Evolutionary conservation across 2,888 invertebrate species (phyloP).

Genomic region (Mayetiola destructor): DNA sequence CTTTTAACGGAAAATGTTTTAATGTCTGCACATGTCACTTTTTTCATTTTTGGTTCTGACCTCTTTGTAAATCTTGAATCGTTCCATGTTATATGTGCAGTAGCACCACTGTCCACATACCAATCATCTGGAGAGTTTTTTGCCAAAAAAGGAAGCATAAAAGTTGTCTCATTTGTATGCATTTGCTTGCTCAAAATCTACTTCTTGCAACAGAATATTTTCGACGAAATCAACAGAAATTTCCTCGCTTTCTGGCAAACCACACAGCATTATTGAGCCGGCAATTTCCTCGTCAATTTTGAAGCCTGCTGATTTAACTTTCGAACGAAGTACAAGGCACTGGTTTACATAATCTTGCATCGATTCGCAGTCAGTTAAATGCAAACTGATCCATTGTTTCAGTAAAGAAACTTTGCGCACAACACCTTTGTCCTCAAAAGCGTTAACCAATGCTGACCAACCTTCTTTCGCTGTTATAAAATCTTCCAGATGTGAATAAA

Average conservation of each 20-base stretch:
- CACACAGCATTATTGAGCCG: neutral
- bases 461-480: neutral
- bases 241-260: neutral
- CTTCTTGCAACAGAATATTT: neutral
- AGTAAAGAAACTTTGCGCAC: neutral
- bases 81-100: neutral
- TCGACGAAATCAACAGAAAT: neutral
- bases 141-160: neutral
- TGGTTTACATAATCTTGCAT: neutral
- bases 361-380: neutral
- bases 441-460: neutral
- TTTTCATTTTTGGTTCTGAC: neutral
- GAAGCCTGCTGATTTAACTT: neutral
- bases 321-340: neutral
- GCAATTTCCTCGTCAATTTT: neutral
- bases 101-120: neutral
- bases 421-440: neutral
- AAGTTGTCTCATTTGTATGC: neutral
- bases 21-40: neutral
- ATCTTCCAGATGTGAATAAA: neutral
- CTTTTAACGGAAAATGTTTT: neutral
- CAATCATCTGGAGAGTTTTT: neutral
- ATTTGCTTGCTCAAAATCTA: neutral
- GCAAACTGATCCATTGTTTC: neutral
- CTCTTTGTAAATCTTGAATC: neutral